Conservation (phyloP, 2,797 vertebrate genomes). For the Megalops cyprinoides region DNA sequence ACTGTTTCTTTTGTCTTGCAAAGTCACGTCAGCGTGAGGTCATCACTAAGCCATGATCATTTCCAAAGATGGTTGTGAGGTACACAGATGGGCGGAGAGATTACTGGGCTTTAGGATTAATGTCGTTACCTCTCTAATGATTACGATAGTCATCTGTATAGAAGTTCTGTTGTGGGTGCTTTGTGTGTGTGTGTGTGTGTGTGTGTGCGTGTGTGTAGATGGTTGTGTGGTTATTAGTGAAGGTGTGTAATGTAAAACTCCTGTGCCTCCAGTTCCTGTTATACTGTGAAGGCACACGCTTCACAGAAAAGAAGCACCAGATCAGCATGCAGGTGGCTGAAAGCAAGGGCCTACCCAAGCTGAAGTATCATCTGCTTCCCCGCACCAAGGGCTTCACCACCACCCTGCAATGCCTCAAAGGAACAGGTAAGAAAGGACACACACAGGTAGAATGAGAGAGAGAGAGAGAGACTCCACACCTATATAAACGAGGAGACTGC, state of each 20-base stretch:
- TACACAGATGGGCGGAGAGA: too few relatives aligned
- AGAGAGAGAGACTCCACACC: too few relatives aligned
- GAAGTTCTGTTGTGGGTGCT: too few relatives aligned
- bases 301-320: conserved; percentile 96
- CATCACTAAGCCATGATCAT: too few relatives aligned
- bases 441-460: not conserved
- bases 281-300: conserved; percentile 97
- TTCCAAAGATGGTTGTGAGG: too few relatives aligned
- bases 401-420: conserved; percentile 92
- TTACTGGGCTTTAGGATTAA: too few relatives aligned
- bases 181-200: not conserved
- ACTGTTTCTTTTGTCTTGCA: not conserved
- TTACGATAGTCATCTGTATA: too few relatives aligned
- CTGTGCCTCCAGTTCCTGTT: conserved; percentile 83
- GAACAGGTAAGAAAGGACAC: conserved; percentile 81
- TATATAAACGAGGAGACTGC: not conserved
- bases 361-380: conserved; percentile 95
- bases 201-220: conserved; percentile 10
- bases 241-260: conserved; percentile 26
- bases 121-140: too few relatives aligned
- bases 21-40: too few relatives aligned
- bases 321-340: conserved; percentile 98
- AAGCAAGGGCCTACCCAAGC: conserved; percentile 90
- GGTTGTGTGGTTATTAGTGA: conserved; percentile 27
- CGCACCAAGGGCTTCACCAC: conserved; percentile 98